phyloP scores from a whole-genome alignment of 2,888 invertebrate genomes.

The Xylophagus ater region DNA sequence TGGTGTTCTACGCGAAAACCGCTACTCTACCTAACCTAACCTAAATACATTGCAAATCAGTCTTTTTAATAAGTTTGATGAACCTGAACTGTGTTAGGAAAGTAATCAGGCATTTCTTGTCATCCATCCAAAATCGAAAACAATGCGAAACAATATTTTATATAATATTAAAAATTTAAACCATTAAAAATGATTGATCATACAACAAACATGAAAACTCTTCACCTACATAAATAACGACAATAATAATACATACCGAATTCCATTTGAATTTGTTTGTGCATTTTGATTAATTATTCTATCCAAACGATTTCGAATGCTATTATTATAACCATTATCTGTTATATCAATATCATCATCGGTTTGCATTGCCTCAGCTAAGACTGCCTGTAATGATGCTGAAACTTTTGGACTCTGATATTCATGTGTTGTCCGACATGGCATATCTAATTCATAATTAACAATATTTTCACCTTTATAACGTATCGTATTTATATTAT shows the following conservation, averaged over 20 bases:
- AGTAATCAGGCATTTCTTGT: too few species aligned
- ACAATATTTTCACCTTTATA: conserved; percentile 39
- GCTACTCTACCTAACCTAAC: too few species aligned
- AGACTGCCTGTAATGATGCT: conserved; percentile 37
- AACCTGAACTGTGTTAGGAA: too few species aligned
- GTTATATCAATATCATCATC: conserved; percentile 39
- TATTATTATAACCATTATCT: conserved; percentile 30
- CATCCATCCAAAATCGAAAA: too few species aligned
- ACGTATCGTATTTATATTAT: conserved; percentile 28
- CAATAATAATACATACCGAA: conserved; percentile 3
- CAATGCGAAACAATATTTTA: too few species aligned
- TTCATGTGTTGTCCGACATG: conserved; percentile 39
- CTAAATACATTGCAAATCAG: too few species aligned
- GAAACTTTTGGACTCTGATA: conserved; percentile 39
- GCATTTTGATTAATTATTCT: conserved; percentile 37
- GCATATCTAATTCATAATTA: conserved; percentile 39
- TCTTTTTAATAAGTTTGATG: too few species aligned
- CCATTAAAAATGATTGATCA: too few species aligned
- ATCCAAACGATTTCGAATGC: conserved; percentile 36
- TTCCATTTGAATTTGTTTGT: conserved; percentile 19
- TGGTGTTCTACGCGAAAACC: too few species aligned
- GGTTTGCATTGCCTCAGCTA: conserved; percentile 39
- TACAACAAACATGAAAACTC: too few species aligned
- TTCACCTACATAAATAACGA: too few species aligned
- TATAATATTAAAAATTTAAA: too few species aligned